Evolutionary conservation across 2,797 vertebrate genomes (phyloP).

Genomic region (Smutsia gigantea): DNA sequence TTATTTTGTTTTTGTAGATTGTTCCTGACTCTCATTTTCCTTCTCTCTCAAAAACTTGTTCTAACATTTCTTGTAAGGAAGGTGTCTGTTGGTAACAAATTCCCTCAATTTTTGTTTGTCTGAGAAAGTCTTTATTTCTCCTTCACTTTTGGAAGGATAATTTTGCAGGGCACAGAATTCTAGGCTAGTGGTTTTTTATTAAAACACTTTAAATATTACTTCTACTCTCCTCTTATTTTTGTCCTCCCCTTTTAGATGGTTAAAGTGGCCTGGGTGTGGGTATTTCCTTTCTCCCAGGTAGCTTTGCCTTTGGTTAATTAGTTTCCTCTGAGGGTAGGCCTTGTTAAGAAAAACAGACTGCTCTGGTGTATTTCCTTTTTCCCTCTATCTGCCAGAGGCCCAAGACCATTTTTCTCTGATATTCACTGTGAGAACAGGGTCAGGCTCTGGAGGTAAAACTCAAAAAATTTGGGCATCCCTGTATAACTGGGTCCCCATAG

Average conservation of each 20-base stretch:
- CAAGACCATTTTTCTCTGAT: background rate
- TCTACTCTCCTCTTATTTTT: background rate
- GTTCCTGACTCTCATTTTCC: background rate
- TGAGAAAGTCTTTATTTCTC: background rate
- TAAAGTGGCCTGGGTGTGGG: background rate
- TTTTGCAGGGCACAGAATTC: background rate
- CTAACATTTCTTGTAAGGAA: background rate
- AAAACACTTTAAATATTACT: background rate
- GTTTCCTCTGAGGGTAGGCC: background rate
- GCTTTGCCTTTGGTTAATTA: background rate
- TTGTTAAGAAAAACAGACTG: no score
- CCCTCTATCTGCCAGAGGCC: background rate
- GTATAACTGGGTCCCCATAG: background rate
- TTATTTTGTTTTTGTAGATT: background rate
- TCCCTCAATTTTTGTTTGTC: background rate
- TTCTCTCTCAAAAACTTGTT: background rate
- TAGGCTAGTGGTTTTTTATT: background rate
- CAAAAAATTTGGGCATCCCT: background rate
- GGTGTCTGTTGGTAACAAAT: background rate
- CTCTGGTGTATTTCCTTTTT: background rate
- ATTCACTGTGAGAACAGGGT: no score
- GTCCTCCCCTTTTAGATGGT: background rate
- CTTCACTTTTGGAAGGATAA: background rate
- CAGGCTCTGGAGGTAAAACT: no score
- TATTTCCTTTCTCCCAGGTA: background rate